phyloP scores from a whole-genome alignment of 2,113 vertebrate genomes.

The Chionomys nivalis region DNA sequence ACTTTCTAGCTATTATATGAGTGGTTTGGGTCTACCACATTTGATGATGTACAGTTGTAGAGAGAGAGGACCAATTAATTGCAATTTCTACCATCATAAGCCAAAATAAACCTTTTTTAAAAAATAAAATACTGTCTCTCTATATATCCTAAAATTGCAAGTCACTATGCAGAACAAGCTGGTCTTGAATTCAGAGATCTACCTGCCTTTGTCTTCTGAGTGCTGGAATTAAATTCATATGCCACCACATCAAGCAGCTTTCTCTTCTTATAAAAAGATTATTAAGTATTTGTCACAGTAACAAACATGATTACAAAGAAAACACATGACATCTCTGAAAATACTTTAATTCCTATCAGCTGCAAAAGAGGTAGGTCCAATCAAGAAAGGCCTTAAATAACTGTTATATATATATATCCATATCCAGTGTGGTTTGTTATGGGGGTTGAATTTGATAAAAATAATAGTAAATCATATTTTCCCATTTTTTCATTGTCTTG shows the following conservation, averaged over 20 bases:
- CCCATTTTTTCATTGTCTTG: not conserved
- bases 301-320: not conserved
- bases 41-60: not conserved
- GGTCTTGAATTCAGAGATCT: not conserved
- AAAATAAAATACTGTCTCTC: not conserved
- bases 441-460: not conserved
- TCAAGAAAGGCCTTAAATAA: not conserved
- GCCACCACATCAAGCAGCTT: not conserved
- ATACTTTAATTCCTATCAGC: not conserved
- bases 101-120: not conserved
- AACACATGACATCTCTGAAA: conserved; percentile 27
- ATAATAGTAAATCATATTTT: not conserved
- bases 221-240: not conserved
- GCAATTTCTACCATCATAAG: not conserved
- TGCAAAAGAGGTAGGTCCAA: not conserved
- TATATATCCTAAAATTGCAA: not conserved
- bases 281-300: not conserved
- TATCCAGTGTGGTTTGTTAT: not conserved
- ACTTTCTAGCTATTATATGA: not conserved
- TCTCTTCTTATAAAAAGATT: not conserved
- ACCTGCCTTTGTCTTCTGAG: not conserved
- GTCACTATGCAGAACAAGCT: not conserved
- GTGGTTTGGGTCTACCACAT: not conserved
- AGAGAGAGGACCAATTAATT: not conserved
- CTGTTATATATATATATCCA: not conserved